These are phyloP conservation scores for Copidosoma floridanum DNA, from an alignment of 1,140 invertebrate genomes.

Conservation along the genomic window DNA sequence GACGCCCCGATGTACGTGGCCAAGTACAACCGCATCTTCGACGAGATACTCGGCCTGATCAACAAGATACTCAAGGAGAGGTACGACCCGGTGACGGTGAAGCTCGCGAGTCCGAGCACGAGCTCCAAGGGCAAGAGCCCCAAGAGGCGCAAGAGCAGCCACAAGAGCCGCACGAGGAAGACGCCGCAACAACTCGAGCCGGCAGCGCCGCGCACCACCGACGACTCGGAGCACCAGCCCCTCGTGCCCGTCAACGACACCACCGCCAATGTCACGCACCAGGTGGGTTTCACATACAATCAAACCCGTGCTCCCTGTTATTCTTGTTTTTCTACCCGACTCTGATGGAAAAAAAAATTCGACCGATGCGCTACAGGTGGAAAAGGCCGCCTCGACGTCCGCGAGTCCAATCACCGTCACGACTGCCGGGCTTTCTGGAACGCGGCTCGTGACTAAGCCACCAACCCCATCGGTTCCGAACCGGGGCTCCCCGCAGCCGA, in stretches of 20 bases:
- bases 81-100: slow-evolving; percentile 80
- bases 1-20: slow-evolving; percentile 68
- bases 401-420: too few relatives aligned
- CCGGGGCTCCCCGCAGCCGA: neutral
- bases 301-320: too few relatives aligned
- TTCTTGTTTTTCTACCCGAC: too few relatives aligned
- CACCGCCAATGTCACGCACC: too few relatives aligned
- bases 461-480: slow-evolving; percentile 39
- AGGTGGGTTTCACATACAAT: too few relatives aligned
- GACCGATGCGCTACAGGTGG: too few relatives aligned
- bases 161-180: slow-evolving; percentile 34
- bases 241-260: neutral
- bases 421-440: too few relatives aligned
- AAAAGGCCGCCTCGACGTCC: too few relatives aligned
- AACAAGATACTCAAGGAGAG: slow-evolving; percentile 73
- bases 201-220: neutral
- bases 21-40: slow-evolving; percentile 80
- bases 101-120: slow-evolving; percentile 62
- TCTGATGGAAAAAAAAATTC: too few relatives aligned
- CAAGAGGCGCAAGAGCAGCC: slow-evolving; percentile 32
- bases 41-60: slow-evolving; percentile 74
- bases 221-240: neutral
- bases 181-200: slow-evolving; percentile 18
- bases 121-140: slow-evolving; percentile 43
- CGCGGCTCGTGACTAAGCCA: too few relatives aligned